Evolutionary conservation across 2,113 vertebrate species (phyloP), one percentile per base, ranked within the genome.

Genomic region (Brienomyrus longianalis): DNA sequence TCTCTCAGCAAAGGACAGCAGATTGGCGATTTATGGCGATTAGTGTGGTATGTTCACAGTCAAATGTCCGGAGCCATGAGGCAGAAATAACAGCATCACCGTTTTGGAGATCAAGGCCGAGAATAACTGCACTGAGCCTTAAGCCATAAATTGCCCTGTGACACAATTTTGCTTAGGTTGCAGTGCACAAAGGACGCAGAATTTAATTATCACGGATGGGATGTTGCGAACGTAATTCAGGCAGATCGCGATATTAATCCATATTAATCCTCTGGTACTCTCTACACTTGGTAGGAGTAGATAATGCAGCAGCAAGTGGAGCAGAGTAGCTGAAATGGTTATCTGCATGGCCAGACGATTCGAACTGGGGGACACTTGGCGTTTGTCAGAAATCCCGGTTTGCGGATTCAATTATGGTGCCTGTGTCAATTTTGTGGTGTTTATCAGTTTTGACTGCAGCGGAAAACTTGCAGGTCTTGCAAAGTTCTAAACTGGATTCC

Each of bases 11-110:
- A 90, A 91, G 50, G 51, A 87, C 85, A 87, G 17, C 48, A 54
- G 85, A 51, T 51, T 91, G 87, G 83, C 90, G 83, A 31, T 86
- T 86, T 39, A 54, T 9, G 11, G 39, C 21, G 45, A 48, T 84
- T 84, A 47, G 83, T 48, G 45, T 48, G 83, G 51, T 3, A 19
- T 11, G 85, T 86, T 39, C 15, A 6, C 85, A 54, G 51, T 31
- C 3, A 51, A 27, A 17, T 3, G 51, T 35, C 13, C 51, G 4
- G 17, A 39, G 17, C 17, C 31, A 31, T 54, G 51, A 54, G 48
- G 51, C 11, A 17, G 27, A 86, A 86, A 5, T 52, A 35, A 54
- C 48, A 11, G 47, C n/a, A 5, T 21, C 48, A 10, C 45, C 45
- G 13, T n/a, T 54, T 87, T 35, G n/a, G 85, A 87, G 23, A n/a